phyloP scores from a whole-genome alignment of 2,113 vertebrate species.

The Meriones unguiculatus region DNA sequence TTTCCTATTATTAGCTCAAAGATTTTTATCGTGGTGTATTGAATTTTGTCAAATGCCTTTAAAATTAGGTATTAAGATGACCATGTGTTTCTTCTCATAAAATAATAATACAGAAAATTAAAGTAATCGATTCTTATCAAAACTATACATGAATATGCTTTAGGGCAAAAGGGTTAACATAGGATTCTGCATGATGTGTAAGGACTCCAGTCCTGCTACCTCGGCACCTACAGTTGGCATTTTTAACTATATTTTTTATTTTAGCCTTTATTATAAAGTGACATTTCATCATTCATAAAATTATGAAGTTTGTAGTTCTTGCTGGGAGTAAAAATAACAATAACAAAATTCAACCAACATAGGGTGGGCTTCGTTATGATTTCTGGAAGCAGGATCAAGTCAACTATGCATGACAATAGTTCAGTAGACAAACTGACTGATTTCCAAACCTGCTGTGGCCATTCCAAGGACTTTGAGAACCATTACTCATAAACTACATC shows the following conservation, averaged over 20 bases:
- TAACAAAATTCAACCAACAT: neutral
- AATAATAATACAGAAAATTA: conserved; percentile 18
- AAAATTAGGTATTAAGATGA: conserved; percentile 19
- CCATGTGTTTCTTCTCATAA: conserved; percentile 18
- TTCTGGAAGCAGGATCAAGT: neutral
- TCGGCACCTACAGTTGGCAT: neutral
- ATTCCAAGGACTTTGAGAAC: neutral
- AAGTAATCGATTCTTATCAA: neutral
- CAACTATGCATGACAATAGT: neutral
- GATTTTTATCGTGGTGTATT: neutral
- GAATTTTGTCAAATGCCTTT: conserved; percentile 32
- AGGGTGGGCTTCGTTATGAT: neutral
- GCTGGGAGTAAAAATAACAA: conserved; percentile 13
- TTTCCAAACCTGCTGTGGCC: neutral
- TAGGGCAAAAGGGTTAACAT: neutral
- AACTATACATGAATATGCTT: neutral
- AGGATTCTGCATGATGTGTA: neutral
- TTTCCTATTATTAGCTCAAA: conserved; percentile 4
- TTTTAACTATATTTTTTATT: neutral
- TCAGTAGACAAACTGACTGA: neutral
- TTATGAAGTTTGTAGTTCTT: conserved; percentile 13
- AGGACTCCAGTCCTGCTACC: neutral
- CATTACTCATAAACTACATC: neutral
- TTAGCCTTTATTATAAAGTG: neutral
- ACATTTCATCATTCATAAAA: neutral